Conservation (phyloP, 2,888 invertebrate genomes). For the Chromoteleia sp. region DNA sequence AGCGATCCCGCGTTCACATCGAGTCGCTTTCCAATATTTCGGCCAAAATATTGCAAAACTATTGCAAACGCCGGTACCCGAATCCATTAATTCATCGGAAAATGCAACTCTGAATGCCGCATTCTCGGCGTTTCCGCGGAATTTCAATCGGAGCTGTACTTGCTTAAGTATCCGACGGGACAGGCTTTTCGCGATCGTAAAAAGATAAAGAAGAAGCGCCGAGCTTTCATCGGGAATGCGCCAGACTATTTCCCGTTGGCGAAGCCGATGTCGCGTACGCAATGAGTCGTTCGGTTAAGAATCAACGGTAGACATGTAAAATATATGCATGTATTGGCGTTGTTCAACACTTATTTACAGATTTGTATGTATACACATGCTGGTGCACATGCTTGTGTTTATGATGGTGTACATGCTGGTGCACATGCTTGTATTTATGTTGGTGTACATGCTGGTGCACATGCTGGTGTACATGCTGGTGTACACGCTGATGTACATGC, state of each 20-base stretch:
- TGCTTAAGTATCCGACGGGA: conserved; percentile 28
- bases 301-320: no score
- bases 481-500: not conserved
- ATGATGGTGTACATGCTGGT: not conserved
- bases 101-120: conserved; percentile 9
- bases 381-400: no score
- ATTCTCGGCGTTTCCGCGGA: conserved; percentile 9
- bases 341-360: no score
- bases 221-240: conserved; percentile 10
- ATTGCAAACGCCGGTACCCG: not conserved
- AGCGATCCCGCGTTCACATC: conserved; percentile 7
- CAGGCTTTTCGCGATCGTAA: conserved; percentile 15
- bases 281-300: not conserved
- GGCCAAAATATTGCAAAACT: conserved; percentile 10
- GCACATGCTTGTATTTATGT: no score
- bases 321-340: no score
- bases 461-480: no score
- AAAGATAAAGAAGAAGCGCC: conserved; percentile 17
- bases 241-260: conserved; percentile 2
- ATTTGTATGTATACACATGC: not conserved
- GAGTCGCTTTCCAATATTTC: conserved; percentile 18
- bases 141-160: conserved; percentile 5
- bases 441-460: not conserved
- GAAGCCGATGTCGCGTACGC: not conserved
- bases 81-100: conserved; percentile 27